A percentile compares a stretch with the other conserved stretches of the same genome.
Evolutionary conservation across 2,113 vertebrate genomes (phyloP).

Genomic region (Phylloscopus trochilus): DNA sequence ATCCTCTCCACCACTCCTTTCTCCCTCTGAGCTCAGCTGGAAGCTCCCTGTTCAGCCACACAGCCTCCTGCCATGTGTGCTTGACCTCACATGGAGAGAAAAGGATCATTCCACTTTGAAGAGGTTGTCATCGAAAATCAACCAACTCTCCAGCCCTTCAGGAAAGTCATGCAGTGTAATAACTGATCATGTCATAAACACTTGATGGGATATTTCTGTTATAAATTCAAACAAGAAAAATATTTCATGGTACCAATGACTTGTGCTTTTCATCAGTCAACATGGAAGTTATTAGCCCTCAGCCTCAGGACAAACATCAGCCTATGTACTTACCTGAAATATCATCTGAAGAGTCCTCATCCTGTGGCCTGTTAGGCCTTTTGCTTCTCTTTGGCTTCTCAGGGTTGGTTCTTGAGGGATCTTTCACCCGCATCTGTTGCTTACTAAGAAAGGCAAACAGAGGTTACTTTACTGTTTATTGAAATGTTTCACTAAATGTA

Average conservation of each 20-base stretch:
- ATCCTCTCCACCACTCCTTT: neutral
- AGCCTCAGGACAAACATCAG: neutral
- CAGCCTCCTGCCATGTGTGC: rapidly evolving
- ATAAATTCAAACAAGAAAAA: neutral
- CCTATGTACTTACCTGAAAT: slow-evolving; percentile 81
- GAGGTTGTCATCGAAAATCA: neutral
- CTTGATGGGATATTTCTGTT: neutral
- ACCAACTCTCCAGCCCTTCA: neutral
- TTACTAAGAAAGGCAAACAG: slow-evolving; percentile 48
- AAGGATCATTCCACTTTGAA: neutral
- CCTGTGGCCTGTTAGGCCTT: slow-evolving; percentile 82
- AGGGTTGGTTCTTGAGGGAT: slow-evolving; percentile 83
- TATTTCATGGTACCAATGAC: neutral
- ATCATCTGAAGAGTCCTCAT: slow-evolving; percentile 98
- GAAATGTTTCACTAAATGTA: neutral
- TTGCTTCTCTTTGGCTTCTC: slow-evolving; percentile 91
- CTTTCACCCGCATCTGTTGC: slow-evolving; percentile 96
- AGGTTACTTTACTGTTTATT: neutral
- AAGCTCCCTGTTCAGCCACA: neutral
- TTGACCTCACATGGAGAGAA: neutral
- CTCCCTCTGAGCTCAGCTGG: neutral
- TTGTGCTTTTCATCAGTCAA: neutral
- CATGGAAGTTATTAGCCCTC: neutral
- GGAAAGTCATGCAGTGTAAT: neutral
- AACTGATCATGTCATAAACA: neutral